Conservation (phyloP, 2,888 invertebrate genomes). For the Alviniconcha strummeri region DNA sequence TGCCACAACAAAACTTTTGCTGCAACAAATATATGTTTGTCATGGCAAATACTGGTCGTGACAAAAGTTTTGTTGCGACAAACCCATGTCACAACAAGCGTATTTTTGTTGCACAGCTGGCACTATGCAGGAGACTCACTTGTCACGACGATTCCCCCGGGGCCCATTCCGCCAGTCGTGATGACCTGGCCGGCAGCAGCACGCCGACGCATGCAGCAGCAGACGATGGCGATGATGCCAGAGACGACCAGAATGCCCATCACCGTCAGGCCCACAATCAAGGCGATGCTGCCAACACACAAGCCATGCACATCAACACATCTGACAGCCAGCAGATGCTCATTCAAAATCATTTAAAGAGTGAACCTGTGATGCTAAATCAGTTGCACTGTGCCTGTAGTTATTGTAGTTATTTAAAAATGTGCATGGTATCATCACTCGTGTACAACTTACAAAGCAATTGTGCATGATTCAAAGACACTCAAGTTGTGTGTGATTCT, state of each 20-base stretch:
- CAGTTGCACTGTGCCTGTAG: too few species aligned
- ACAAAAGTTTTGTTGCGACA: too few species aligned
- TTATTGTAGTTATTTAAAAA: not conserved
- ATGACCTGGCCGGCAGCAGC: not conserved
- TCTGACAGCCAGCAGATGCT: not conserved
- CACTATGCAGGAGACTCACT: not conserved
- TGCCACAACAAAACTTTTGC: too few species aligned
- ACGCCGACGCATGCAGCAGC: slow-evolving; percentile 17
- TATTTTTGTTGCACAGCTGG: not conserved
- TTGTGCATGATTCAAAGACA: too few species aligned
- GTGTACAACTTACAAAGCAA: not conserved
- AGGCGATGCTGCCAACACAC: slow-evolving; percentile 16
- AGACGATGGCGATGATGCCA: slow-evolving; percentile 13
- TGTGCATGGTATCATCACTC: not conserved
- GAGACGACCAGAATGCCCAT: not conserved
- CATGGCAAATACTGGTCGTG: too few species aligned
- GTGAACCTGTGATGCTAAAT: too few species aligned
- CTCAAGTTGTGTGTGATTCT: too few species aligned
- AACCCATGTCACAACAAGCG: not conserved
- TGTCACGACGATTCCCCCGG: not conserved
- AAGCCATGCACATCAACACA: not conserved
- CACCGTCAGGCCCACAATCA: slow-evolving; percentile 24
- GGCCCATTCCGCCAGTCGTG: not conserved
- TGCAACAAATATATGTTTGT: too few species aligned
- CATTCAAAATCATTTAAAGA: too few species aligned